Percentiles rank a stretch among this genome's conserved stretches.
These are phyloP conservation scores for Leptura quadrifasciata DNA, from an alignment of 2,888 invertebrate species.

Conservation along the genomic window DNA sequence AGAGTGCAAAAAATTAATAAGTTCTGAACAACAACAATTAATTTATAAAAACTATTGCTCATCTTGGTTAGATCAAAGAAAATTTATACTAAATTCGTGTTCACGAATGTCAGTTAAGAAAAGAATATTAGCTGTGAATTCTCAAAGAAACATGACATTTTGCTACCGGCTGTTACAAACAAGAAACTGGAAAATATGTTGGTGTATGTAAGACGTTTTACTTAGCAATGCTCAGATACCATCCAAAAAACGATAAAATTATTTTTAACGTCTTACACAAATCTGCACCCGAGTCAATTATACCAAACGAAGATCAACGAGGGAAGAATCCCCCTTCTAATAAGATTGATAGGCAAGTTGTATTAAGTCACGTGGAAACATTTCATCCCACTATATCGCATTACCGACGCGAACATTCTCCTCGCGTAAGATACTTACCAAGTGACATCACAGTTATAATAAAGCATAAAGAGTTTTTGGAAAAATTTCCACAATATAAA, in stretches of 20 bases:
- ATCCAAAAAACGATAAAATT: conserved; percentile 38
- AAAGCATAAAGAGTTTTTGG: conserved; percentile 32
- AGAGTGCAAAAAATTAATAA: conserved; percentile 40
- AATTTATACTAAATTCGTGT: conserved; percentile 44
- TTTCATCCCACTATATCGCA: conserved; percentile 25
- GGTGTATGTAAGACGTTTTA: conserved; percentile 41
- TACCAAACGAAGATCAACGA: conserved; percentile 38
- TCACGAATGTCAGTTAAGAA: conserved; percentile 43
- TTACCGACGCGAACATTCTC: conserved; percentile 39
- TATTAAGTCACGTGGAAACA: conserved; percentile 18
- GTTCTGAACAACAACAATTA: conserved; percentile 35
- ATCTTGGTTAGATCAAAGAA: conserved; percentile 40
- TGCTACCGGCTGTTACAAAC: conserved; percentile 37
- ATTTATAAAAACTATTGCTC: conserved; percentile 39
- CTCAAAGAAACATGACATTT: conserved; percentile 44
- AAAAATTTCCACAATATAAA: conserved; percentile 43
- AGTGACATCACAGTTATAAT: conserved; percentile 36
- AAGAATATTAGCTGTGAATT: conserved; percentile 34
- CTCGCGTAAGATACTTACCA: conserved; percentile 31
- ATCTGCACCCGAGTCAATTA: conserved; percentile 40
- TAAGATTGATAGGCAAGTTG: conserved; percentile 37
- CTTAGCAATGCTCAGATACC: conserved; percentile 35
- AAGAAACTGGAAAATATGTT: conserved; percentile 40
- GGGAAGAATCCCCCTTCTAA: conserved; percentile 40
- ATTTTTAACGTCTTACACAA: conserved; percentile 43